These are phyloP conservation scores for Hydropsyche tenuis DNA, from an alignment of 1,140 invertebrate species.

Conservation along the genomic window DNA sequence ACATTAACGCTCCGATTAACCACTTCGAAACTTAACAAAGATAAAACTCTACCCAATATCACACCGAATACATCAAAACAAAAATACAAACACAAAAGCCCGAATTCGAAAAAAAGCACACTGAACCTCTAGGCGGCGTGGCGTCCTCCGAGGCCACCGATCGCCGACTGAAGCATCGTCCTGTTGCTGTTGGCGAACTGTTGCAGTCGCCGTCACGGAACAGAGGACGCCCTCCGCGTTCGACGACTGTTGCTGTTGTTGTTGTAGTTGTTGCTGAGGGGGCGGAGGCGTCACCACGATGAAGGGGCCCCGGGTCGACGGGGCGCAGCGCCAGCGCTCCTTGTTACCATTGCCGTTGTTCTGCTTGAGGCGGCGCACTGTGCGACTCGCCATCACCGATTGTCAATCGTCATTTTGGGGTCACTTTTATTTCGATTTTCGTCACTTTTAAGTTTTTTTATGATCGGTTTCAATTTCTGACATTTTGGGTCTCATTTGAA, in stretches of 20 bases:
- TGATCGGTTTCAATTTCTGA: no score
- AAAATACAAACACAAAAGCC: no score
- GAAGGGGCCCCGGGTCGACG: conserved; percentile 43
- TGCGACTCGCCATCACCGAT: conserved; percentile 58
- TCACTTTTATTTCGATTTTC: not conserved
- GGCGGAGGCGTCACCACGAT: conserved; percentile 55
- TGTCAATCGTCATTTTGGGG: not conserved
- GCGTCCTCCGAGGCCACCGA: conserved; percentile 11
- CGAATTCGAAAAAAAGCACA: no score
- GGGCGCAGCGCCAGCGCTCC: conserved; percentile 49
- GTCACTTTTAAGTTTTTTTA: no score
- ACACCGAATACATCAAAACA: no score
- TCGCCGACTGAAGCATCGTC: not conserved
- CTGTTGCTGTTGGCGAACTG: not conserved
- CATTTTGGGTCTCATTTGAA: no score
- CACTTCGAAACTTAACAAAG: no score
- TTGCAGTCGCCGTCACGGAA: conserved; percentile 28
- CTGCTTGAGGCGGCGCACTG: conserved; percentile 60
- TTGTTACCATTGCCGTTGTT: conserved; percentile 51
- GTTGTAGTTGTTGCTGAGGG: not conserved
- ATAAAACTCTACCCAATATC: no score
- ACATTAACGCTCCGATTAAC: no score
- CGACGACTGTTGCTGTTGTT: conserved; percentile 13
- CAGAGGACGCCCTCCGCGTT: conserved; percentile 44
- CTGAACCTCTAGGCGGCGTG: conserved; percentile 8